These are phyloP conservation scores for Nudaria mundana DNA, from an alignment of 2,888 invertebrate species.

Conservation along the genomic window DNA sequence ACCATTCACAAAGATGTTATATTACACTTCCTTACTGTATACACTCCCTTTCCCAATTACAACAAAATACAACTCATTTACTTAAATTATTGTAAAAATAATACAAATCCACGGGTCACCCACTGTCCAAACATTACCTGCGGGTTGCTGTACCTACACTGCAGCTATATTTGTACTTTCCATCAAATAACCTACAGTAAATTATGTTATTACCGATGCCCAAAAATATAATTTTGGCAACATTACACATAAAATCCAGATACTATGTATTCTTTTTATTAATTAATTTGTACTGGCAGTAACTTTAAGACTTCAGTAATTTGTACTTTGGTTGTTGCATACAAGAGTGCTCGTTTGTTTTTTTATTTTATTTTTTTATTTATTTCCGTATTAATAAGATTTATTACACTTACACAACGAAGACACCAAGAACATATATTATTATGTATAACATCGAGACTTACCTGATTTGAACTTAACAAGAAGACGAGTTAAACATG, in stretches of 20 bases:
- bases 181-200: slow-evolving; percentile 65
- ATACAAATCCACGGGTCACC: slow-evolving; percentile 22
- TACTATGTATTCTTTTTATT: slow-evolving; percentile 42
- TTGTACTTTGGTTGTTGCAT: slow-evolving; percentile 76
- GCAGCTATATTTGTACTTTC: slow-evolving; percentile 60
- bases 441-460: slow-evolving; percentile 67
- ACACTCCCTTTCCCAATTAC: slow-evolving; percentile 48
- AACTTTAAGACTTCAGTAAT: slow-evolving; percentile 74
- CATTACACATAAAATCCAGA: slow-evolving; percentile 70
- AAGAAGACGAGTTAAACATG: slow-evolving; percentile 28
- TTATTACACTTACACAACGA: slow-evolving; percentile 57
- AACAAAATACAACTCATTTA: slow-evolving; percentile 36
- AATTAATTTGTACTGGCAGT: slow-evolving; percentile 80
- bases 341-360: slow-evolving; percentile 69
- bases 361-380: slow-evolving; percentile 35
- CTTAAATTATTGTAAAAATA: slow-evolving; percentile 24
- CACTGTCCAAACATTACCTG: slow-evolving; percentile 27
- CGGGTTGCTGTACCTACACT: slow-evolving; percentile 50
- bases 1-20: slow-evolving; percentile 53
- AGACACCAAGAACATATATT: slow-evolving; percentile 67
- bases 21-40: slow-evolving; percentile 48
- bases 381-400: slow-evolving; percentile 36
- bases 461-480: slow-evolving; percentile 59
- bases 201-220: slow-evolving; percentile 63
- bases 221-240: slow-evolving; percentile 77